Base-by-base conservation (phyloP, 2,797 vertebrate species). In the Alosa sapidissima region DNA sequence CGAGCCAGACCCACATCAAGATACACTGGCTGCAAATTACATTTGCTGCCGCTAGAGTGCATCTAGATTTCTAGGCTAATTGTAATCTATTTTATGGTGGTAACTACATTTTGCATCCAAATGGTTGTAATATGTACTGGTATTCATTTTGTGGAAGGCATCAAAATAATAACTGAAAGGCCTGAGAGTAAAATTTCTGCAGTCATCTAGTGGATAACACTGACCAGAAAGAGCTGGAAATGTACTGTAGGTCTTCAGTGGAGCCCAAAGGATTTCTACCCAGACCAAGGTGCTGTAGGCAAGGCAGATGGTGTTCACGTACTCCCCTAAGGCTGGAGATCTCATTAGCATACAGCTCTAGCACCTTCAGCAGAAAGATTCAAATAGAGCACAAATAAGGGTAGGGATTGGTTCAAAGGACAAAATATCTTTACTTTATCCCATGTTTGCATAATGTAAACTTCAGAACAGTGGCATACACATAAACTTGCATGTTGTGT, bases 341-440 rank as follows among this genome's bases (percentile, higher is more conserved):
- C 72, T 78, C 41, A 21, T 78, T 87, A 82, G 81, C 87, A 36
- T 36, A 47, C 16, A 78, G 48, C 68, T 78, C 28, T 52, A 51
- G 36, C 78, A 65, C 49, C 60, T 82, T 58, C 19, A 19, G n/a
- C 68, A 36, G 51, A 6, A 33, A 68, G 83, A 78, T 21, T 7
- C 2, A 28, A 41, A 2, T 2, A 16, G 58, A 33, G 28, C 28
- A 36, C 68, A 75, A 36, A 65, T 13, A 72, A 72, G 62, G 24
- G 60, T 65, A 13, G 11, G 2, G 8, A 52, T 52, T 5, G 8
- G 24, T 2, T 68, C 8, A 68, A 68, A 13, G 13, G 11, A 11
- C 8, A 24, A 24, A 24, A 5, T n/a, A 16, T 16, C 10, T 72
- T 36, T 68, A 68, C 3, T 55, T 55, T 4, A 55, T 55, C 16